Base-by-base conservation (phyloP, 2,888 invertebrate genomes). In the Eurois occulta region DNA sequence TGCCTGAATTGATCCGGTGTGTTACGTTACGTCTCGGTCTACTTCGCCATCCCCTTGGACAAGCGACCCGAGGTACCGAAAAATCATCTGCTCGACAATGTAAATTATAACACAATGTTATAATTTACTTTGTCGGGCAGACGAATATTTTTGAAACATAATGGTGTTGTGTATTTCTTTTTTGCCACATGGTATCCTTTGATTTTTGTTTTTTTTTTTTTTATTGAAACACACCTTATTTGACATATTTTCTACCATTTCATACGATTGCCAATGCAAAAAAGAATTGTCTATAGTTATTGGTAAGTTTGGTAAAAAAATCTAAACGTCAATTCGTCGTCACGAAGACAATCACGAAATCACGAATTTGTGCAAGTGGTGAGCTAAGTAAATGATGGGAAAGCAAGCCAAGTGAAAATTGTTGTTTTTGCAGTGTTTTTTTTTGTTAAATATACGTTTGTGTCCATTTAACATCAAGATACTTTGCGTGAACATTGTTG, bases 361-460 rank as follows among this genome's bases (percentile, higher is more conserved):
- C 87, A 82, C 86, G 81, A 81, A 85, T 84, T 88, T 86, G 81
- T 87, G 81, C 74, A 69, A 88, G 82, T 84, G 82, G 81, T 87
- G 87, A 87, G 86, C 80, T 72, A 88, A 86, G 80, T 89, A 88
- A 86, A 91, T 88, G 89, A 90, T 90, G 90, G 84, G 90, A 92
- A 92, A 91, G 87, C 90, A 89, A 86, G 79, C 85, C 82, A 86
- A 90, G 91, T 90, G 91, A 90, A 41, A 89, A 90, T 86, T 88
- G 85, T 89, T 75, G 89, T 91, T 90, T 91, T 91, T 90, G 88
- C 88, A 90, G 90, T 93, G 91, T 90, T 90, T 69, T 92, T 90
- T 90, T 69, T 92, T 90, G 78, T 83, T 88, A 84, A 48, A 83
- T 88, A 87, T 90, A 87, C 83, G 84, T 88, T 90, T 90, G 88